Conservation (phyloP, 1,140 invertebrate species). For the Drosophila oshimai region DNA sequence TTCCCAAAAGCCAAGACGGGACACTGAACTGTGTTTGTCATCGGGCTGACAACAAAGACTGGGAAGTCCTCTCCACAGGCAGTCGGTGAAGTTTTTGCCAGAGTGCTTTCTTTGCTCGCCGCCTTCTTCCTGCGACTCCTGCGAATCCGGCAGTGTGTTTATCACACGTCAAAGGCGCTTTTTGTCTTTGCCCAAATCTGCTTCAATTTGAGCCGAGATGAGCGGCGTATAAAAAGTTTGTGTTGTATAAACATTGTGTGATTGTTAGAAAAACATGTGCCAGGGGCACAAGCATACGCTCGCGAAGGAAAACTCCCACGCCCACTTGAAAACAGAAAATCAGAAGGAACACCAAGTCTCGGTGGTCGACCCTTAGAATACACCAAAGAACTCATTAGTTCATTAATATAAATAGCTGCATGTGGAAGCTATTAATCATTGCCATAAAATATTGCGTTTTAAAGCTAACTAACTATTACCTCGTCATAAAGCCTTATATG, state of each 20-base stretch:
- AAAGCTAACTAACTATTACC: no score
- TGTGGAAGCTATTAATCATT: no score
- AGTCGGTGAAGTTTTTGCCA: constrained; percentile 61
- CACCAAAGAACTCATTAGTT: not conserved
- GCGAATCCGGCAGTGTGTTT: constrained; percentile 36
- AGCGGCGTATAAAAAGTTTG: constrained; percentile 69
- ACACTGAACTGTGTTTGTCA: constrained; percentile 70
- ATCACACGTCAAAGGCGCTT: constrained; percentile 76
- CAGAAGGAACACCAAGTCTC: no score
- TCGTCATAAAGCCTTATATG: no score
- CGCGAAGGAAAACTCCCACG: constrained; percentile 3
- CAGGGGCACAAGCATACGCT: constrained; percentile 33
- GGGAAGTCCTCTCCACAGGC: constrained; percentile 33
- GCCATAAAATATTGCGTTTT: no score
- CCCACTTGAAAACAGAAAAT: constrained; percentile 7
- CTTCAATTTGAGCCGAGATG: constrained; percentile 65
- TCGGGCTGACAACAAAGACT: constrained; percentile 19
- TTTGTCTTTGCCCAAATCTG: constrained; percentile 77
- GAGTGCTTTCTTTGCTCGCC: constrained; percentile 55
- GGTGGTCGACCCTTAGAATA: not conserved
- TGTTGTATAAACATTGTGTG: constrained; percentile 80
- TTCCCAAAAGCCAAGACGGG: constrained; percentile 46
- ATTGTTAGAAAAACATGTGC: constrained; percentile 80
- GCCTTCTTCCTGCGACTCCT: not conserved
- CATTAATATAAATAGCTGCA: no score